A percentile compares a stretch with the other conserved stretches of the same genome.
Evolutionary conservation across 2,113 vertebrate species (phyloP).

Genomic region (Herpailurus yagouaroundi): DNA sequence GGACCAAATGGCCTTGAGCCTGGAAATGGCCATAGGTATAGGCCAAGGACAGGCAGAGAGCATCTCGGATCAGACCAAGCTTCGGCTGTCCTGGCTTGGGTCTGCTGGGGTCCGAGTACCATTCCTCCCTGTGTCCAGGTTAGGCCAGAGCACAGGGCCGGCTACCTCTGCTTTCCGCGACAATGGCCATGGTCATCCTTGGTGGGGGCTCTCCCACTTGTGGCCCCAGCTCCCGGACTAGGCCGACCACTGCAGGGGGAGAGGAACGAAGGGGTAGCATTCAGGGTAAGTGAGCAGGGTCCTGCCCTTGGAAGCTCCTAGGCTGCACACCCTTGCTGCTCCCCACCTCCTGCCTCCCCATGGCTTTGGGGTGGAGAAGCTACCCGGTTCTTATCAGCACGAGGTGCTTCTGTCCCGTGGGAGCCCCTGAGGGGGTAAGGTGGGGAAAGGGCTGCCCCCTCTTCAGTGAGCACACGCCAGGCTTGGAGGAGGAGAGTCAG

Average conservation of each 20-base stretch:
- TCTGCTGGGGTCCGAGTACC: neutral
- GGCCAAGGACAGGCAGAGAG: neutral
- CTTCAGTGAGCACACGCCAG: neutral
- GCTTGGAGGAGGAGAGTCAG: neutral
- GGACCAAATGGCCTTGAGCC: neutral
- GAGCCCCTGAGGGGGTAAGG: neutral
- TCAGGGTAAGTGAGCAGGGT: neutral
- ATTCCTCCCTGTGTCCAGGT: neutral
- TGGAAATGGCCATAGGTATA: neutral
- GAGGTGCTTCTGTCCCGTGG: fast-evolving
- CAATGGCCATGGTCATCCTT: fast-evolving
- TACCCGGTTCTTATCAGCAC: neutral
- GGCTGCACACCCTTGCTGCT: neutral
- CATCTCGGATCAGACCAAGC: neutral
- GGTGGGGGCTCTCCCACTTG: neutral
- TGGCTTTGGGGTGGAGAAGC: neutral
- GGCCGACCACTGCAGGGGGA: neutral
- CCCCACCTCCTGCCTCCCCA: neutral
- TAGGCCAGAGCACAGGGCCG: neutral
- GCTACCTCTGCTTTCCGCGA: neutral
- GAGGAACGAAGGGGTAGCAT: neutral
- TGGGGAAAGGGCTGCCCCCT: neutral
- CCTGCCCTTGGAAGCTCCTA: neutral
- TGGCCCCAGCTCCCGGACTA: neutral
- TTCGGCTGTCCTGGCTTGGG: neutral